phyloP scores from a whole-genome alignment of 2,113 vertebrate species.

The Tylochromis polylepis region DNA sequence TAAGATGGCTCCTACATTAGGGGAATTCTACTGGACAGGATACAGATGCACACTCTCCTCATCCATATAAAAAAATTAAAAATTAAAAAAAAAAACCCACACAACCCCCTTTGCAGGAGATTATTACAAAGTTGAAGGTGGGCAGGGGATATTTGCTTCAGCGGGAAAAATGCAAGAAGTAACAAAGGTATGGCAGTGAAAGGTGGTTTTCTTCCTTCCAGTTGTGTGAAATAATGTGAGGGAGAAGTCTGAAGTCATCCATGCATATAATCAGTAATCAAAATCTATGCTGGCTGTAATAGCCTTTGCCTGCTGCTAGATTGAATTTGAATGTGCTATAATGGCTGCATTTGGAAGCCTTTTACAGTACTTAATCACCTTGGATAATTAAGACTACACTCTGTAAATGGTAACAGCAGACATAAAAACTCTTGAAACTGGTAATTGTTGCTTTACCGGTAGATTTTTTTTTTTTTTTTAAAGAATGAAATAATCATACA shows the following conservation, averaged over 20 bases:
- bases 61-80: too few species aligned
- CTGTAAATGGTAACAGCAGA: not conserved
- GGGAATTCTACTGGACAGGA: not conserved
- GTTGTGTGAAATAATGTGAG: not conserved
- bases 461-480: rapidly evolving
- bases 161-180: not conserved
- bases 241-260: conserved; percentile 36
- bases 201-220: not conserved
- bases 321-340: conserved; percentile 55
- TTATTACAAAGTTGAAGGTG: not conserved
- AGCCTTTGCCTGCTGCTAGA: conserved; percentile 48
- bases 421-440: not conserved
- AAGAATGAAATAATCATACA: not conserved
- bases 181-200: not conserved
- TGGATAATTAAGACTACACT: conserved; percentile 40
- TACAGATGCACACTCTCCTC: not conserved
- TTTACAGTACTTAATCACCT: conserved; percentile 50
- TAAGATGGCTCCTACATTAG: not conserved
- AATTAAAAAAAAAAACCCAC: too few species aligned
- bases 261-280: conserved; percentile 62
- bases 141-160: not conserved
- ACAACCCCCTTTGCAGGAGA: not conserved
- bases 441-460: not conserved
- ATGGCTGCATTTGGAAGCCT: conserved; percentile 47
- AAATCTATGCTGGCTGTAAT: conserved; percentile 59